A percentile compares a stretch with the other conserved stretches of the same genome.
These are phyloP conservation scores for Siniperca scherzeri DNA, from an alignment of 2,797 vertebrate genomes.

Conservation along the genomic window DNA sequence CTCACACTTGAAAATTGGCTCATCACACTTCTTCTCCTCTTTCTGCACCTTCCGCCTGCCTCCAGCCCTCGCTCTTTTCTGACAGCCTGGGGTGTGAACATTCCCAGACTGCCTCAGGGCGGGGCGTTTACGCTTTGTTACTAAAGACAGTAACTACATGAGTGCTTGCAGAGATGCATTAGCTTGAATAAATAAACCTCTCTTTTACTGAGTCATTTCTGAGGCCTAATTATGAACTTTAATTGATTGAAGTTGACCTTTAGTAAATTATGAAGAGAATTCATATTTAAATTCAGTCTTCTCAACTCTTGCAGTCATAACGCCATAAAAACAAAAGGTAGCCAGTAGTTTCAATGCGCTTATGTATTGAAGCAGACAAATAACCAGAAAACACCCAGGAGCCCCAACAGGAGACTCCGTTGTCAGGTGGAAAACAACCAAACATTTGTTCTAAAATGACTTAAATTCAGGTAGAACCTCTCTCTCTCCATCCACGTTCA, in stretches of 20 bases:
- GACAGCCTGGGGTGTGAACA: slow-evolving; percentile 22
- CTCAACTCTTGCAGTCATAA: background rate
- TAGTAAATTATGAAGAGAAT: background rate
- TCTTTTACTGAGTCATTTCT: background rate
- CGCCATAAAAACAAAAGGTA: background rate
- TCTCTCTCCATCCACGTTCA: too few relatives aligned
- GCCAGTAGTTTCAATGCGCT: background rate
- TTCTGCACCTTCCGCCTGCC: slow-evolving; percentile 3
- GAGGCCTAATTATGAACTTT: background rate
- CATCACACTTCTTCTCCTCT: slow-evolving; percentile 37
- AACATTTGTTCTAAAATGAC: too few relatives aligned
- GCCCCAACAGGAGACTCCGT: too few relatives aligned
- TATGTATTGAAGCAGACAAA: too few relatives aligned
- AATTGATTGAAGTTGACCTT: background rate
- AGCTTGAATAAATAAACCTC: background rate
- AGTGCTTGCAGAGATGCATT: background rate
- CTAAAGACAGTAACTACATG: background rate
- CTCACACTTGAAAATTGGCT: slow-evolving; percentile 48
- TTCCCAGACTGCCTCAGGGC: slow-evolving; percentile 19
- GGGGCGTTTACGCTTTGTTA: background rate
- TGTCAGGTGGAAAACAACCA: too few relatives aligned
- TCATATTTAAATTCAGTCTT: background rate
- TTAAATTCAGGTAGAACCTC: too few relatives aligned
- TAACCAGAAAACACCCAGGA: too few relatives aligned
- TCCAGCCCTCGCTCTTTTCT: background rate